Evolutionary conservation across 2,113 vertebrate genomes (phyloP).

Genomic region (Vulpes ferrilata): DNA sequence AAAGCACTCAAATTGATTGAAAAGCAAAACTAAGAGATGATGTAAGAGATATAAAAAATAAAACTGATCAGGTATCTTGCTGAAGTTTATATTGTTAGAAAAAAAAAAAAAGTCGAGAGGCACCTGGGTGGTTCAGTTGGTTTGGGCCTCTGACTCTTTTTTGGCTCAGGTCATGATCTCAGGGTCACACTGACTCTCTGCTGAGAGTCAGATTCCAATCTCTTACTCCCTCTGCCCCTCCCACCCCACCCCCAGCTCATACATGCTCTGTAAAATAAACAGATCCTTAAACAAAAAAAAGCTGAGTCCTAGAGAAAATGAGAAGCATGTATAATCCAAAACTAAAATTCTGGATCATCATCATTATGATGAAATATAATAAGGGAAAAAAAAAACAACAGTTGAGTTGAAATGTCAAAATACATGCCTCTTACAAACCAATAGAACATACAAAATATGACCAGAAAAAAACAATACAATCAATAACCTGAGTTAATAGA

Average conservation of each 20-base stretch:
- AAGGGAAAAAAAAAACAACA: background rate
- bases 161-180: background rate
- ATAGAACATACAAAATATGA: background rate
- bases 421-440: background rate
- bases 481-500: background rate
- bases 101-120: background rate
- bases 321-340: background rate
- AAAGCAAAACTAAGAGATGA: background rate
- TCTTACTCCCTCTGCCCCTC: too few species aligned
- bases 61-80: background rate
- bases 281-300: background rate
- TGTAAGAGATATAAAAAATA: background rate
- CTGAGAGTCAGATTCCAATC: too few species aligned
- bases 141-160: background rate
- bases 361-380: background rate
- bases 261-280: too few species aligned
- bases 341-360: background rate
- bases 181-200: too few species aligned
- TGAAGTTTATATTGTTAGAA: background rate
- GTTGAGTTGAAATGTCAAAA: background rate
- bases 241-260: too few species aligned
- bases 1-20: background rate
- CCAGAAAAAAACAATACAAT: background rate
- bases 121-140: background rate
- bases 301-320: background rate